Evolutionary conservation across 2,113 vertebrate genomes (phyloP).

Genomic region (Suncus etruscus): DNA sequence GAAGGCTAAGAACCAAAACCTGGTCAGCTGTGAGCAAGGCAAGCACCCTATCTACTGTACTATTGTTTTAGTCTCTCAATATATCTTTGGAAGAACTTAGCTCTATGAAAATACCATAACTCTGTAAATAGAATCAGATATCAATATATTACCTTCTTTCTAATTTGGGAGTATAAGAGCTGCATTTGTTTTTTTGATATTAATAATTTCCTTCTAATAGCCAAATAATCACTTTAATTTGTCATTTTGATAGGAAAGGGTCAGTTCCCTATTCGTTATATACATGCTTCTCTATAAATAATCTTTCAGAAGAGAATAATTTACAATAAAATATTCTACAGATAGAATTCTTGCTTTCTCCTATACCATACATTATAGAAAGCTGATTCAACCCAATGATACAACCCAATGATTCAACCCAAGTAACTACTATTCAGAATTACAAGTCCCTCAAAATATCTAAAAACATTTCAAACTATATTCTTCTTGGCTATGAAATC

Average conservation of each 20-base stretch:
- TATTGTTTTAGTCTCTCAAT: too few relatives aligned
- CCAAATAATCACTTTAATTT: conserved; percentile 42
- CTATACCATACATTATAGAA: background rate
- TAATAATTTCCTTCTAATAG: conserved; percentile 7
- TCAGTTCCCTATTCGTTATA: background rate
- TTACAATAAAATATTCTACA: background rate
- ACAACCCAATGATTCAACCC: background rate
- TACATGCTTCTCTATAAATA: conserved; percentile 14
- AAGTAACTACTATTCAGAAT: background rate
- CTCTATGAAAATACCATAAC: background rate
- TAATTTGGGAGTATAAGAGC: conserved; percentile 18
- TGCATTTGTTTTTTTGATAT: background rate
- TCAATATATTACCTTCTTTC: conserved; percentile 9
- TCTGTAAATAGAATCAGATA: background rate
- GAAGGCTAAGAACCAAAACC: too few relatives aligned
- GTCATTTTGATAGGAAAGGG: background rate
- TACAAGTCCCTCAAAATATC: background rate
- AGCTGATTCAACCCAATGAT: conserved; percentile 5
- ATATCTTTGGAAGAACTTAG: background rate
- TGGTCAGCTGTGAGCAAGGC: too few relatives aligned
- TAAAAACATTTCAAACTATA: conserved; percentile 73
- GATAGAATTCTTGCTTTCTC: conserved; percentile 22
- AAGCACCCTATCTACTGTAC: too few relatives aligned
- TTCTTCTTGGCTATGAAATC: conserved; percentile 57
- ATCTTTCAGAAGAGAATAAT: background rate